Base-by-base conservation (phyloP, 1,140 invertebrate species). In the Meloidogyne exigua region DNA sequence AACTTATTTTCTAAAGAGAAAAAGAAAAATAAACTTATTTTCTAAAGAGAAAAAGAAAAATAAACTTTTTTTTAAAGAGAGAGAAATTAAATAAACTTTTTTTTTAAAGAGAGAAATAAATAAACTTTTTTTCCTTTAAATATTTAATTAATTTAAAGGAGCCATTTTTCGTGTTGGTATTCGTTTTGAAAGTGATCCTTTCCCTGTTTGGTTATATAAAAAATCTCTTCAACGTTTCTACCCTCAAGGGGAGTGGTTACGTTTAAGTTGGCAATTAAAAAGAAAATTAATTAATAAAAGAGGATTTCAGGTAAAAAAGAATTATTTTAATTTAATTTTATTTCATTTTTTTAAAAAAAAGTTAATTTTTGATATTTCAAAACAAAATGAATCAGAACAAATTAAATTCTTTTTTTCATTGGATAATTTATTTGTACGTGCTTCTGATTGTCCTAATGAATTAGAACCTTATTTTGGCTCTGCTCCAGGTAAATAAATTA, bases 191-290 rank as follows among this genome's bases (percentile, higher is more conserved):
- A 65, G 71, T 36, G 71, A 73, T 15, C 57, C 21, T n/a, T 23
- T 36, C 0, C 10, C 71, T n/a, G 3, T 73, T 4, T 73, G 71
- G 71, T 49, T 73, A 4, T 73, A 64, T 21, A 21, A 25, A 0
- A 73, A 73, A 73, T 73, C 71, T n/a, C 71, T 73, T 23, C 71
- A 73, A 63, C 71, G 71, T 36, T 62, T 73, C 11, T 73, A 42
- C 44, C 71, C 71, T 11, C 71, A 32, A 21, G 71, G 71, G 26
- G 71, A 73, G n/a, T 73, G 71, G 71, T n/a, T 64, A 12, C 57
- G 71, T 7, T 65, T 73, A 36, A 57, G 39, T 36, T 73, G 62
- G 39, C 49, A 73, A 36, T 36, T 73, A 1, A 62, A 28, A 18
- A 42, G 71, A 62, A 62, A 65, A 23, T 57, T 18, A 9, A 62